These are phyloP conservation scores for Limnodromus scolopaceus DNA, from an alignment of 2,797 vertebrate species.

Conservation along the genomic window DNA sequence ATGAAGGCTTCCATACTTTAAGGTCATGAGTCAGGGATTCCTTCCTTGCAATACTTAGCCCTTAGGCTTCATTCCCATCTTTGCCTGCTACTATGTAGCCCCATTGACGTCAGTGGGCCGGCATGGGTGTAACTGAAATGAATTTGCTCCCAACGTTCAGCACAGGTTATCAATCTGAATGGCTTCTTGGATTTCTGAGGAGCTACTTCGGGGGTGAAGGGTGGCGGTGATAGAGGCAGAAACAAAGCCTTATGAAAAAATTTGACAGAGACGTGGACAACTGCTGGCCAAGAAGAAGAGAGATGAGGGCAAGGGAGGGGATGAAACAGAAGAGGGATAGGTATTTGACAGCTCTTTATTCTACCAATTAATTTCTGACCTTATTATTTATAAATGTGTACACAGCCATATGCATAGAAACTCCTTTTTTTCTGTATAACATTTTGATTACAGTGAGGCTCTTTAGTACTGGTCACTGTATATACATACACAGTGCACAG, in stretches of 20 bases:
- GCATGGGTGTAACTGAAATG: not conserved
- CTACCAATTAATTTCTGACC: not conserved
- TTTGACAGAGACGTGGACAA: not conserved
- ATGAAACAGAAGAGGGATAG: not conserved
- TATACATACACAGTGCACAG: not conserved
- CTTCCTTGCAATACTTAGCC: not conserved
- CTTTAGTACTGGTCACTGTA: not conserved
- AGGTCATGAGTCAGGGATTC: constrained; percentile 39
- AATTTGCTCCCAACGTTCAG: not conserved
- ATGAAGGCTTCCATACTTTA: not conserved
- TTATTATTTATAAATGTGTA: not conserved
- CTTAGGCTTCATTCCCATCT: not conserved
- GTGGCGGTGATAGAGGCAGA: not conserved
- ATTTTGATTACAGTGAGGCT: not conserved
- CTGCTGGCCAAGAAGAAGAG: not conserved
- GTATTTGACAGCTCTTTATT: not conserved
- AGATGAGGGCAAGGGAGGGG: not conserved
- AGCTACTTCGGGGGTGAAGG: not conserved
- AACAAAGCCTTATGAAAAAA: not conserved
- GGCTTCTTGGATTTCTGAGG: not conserved
- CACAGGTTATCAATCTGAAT: not conserved
- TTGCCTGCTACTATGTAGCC: not conserved
- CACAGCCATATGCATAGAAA: not conserved
- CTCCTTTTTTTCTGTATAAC: not conserved
- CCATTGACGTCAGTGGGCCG: not conserved